These are phyloP conservation scores for Silvanus unidentatus DNA, from an alignment of 2,888 invertebrate genomes.

Conservation along the genomic window DNA sequence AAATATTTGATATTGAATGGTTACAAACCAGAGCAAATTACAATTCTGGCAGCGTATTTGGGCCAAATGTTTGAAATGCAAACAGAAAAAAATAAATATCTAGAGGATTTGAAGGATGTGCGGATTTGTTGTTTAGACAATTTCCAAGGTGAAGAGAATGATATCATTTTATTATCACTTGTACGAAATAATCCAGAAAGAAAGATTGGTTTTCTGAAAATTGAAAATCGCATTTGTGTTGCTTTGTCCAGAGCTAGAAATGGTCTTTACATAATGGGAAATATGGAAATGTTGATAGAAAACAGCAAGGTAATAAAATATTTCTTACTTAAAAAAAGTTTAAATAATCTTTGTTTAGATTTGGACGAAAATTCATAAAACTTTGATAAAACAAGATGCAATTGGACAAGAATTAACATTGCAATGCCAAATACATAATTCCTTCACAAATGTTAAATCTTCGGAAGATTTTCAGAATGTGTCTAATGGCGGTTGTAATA, in stretches of 20 bases:
- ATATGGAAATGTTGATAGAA: slow-evolving; percentile 54
- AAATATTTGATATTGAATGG: slow-evolving; percentile 57
- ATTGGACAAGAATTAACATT: slow-evolving; percentile 51
- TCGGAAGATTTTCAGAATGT: slow-evolving; percentile 48
- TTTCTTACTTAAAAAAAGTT: not conserved
- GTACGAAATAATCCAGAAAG: slow-evolving; percentile 67
- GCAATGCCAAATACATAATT: slow-evolving; percentile 50
- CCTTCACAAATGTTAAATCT: slow-evolving; percentile 15
- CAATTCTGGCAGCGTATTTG: slow-evolving; percentile 66
- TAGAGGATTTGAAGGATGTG: slow-evolving; percentile 46
- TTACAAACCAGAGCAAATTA: slow-evolving; percentile 58
- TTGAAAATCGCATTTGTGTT: slow-evolving; percentile 69
- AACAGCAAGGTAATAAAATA: slow-evolving; percentile 42
- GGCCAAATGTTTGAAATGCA: slow-evolving; percentile 61
- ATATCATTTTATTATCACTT: slow-evolving; percentile 71
- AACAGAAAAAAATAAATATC: slow-evolving; percentile 41
- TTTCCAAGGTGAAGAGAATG: slow-evolving; percentile 76
- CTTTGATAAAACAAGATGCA: slow-evolving; percentile 49
- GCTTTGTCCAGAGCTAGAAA: slow-evolving; percentile 67
- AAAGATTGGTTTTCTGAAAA: slow-evolving; percentile 64
- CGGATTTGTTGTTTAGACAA: slow-evolving; percentile 68
- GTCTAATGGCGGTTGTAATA: slow-evolving; percentile 57
- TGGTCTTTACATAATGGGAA: slow-evolving; percentile 70
- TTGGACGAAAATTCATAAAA: slow-evolving; percentile 54
- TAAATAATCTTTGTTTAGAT: slow-evolving; percentile 31